A percentile compares a stretch with the other conserved stretches of the same genome.
Conservation (phyloP, 2,113 vertebrate genomes). For the Prochilodus magdalenae region DNA sequence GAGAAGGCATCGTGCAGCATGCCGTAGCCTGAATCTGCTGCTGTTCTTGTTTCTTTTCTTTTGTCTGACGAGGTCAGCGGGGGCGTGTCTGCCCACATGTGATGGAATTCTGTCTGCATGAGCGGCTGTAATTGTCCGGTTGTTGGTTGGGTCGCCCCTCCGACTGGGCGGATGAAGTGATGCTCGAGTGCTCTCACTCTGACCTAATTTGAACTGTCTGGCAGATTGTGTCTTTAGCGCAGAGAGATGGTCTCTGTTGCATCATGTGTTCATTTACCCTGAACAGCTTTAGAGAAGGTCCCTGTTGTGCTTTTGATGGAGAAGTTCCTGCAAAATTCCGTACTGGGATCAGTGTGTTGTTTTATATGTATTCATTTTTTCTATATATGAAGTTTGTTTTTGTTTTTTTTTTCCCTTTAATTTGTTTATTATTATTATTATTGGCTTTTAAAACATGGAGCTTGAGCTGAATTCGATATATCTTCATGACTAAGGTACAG, state of each 20-base stretch:
- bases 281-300: too few relatives aligned
- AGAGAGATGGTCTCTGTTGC: constrained; percentile 30
- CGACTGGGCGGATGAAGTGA: constrained; percentile 59
- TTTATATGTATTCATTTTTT: too few relatives aligned
- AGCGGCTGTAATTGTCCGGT: constrained; percentile 66
- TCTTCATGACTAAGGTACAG: too few relatives aligned
- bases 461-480: too few relatives aligned
- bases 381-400: too few relatives aligned
- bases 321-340: too few relatives aligned
- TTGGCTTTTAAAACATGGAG: too few relatives aligned
- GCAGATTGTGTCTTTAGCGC: constrained; percentile 54
- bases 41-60: not conserved
- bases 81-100: constrained; percentile 6
- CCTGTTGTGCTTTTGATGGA: too few relatives aligned
- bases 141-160: constrained; percentile 55
- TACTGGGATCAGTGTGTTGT: too few relatives aligned
- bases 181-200: constrained; percentile 63
- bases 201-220: constrained; percentile 67
- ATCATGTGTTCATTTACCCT: not conserved
- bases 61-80: not conserved
- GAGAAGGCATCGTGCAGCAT: not conserved
- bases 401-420: too few relatives aligned
- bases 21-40: not conserved
- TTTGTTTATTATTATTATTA: too few relatives aligned
- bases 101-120: constrained; percentile 55